phyloP scores from a whole-genome alignment of 1,140 invertebrate species.

The Apocrypta bakeri region DNA sequence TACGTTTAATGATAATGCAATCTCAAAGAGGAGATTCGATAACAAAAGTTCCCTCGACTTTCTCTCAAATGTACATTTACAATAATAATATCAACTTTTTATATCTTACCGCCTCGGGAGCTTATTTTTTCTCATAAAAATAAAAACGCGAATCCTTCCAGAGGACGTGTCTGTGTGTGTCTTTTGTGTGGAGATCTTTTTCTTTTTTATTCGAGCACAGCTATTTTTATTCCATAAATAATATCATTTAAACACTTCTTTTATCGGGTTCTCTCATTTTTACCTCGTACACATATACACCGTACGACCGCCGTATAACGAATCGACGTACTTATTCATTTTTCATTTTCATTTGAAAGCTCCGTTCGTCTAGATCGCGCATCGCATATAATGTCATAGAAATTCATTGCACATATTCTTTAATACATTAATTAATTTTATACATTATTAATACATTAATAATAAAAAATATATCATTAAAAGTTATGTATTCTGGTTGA shows the following conservation, averaged over 20 bases:
- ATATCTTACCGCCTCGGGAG: slow-evolving; percentile 14
- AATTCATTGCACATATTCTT: slow-evolving; percentile 32
- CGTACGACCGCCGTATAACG: slow-evolving; percentile 53
- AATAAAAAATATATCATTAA: slow-evolving; percentile 49
- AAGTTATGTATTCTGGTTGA: slow-evolving; percentile 25
- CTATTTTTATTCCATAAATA: background rate
- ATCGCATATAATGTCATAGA: slow-evolving; percentile 25
- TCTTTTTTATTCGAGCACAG: slow-evolving; percentile 37
- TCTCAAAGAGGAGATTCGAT: slow-evolving; percentile 7
- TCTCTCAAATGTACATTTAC: slow-evolving; percentile 26
- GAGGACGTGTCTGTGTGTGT: slow-evolving; percentile 59
- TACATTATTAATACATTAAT: slow-evolving; percentile 25
- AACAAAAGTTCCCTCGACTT: slow-evolving; percentile 31
- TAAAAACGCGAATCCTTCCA: slow-evolving; percentile 64
- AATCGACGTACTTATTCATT: slow-evolving; percentile 27
- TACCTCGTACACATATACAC: slow-evolving; percentile 3
- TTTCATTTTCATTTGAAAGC: background rate
- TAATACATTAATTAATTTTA: no score
- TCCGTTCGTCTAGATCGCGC: background rate
- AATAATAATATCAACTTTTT: slow-evolving; percentile 37
- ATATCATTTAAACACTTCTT: background rate
- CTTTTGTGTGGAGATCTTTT: slow-evolving; percentile 52
- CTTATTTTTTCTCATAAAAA: slow-evolving; percentile 44
- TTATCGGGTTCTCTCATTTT: background rate
- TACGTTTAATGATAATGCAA: slow-evolving; percentile 15